A percentile compares a stretch with the other conserved stretches of the same genome.
Conservation (phyloP, 2,888 invertebrate species). For the Incurvaria masculella region DNA sequence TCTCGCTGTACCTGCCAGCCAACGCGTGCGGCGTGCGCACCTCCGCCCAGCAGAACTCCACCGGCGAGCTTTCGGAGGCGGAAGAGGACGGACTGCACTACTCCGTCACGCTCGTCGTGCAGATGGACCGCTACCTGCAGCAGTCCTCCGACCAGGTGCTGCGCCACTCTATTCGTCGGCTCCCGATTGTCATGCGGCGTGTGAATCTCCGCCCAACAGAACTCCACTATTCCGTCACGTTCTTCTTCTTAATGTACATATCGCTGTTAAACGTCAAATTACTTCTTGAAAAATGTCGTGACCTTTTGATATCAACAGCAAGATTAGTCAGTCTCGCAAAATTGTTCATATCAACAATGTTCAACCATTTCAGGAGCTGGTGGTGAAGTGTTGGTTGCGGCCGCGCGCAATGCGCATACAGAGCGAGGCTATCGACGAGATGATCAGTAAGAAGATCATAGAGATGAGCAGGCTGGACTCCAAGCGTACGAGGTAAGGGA, state of each 20-base stretch:
- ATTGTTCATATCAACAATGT: constrained; percentile 5
- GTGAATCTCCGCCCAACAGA: no score
- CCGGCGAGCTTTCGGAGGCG: constrained; percentile 31
- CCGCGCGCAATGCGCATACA: constrained; percentile 53
- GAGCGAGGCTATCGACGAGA: constrained; percentile 52
- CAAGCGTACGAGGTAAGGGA: constrained; percentile 42
- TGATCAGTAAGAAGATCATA: constrained; percentile 47
- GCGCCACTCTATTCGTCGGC: no score
- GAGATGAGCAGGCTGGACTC: constrained; percentile 39
- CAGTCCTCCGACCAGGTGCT: constrained; percentile 70
- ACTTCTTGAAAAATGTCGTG: no score
- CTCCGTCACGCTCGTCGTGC: constrained; percentile 65
- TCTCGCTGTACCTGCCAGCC: constrained; percentile 54
- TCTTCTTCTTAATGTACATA: no score
- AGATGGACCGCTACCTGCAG: constrained; percentile 71
- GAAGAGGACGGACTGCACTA: constrained; percentile 56
- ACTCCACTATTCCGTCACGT: no score
- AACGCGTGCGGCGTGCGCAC: constrained; percentile 70
- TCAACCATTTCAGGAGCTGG: constrained; percentile 7
- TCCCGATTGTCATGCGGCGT: no score
- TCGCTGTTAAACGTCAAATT: no score
- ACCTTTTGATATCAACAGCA: no score
- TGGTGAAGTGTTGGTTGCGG: constrained; percentile 53
- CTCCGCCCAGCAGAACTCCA: constrained; percentile 36
- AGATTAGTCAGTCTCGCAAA: neutral